A percentile compares a stretch with the other conserved stretches of the same genome.
These are phyloP conservation scores for Characodon lateralis DNA, from an alignment of 2,797 vertebrate genomes.

Conservation along the genomic window DNA sequence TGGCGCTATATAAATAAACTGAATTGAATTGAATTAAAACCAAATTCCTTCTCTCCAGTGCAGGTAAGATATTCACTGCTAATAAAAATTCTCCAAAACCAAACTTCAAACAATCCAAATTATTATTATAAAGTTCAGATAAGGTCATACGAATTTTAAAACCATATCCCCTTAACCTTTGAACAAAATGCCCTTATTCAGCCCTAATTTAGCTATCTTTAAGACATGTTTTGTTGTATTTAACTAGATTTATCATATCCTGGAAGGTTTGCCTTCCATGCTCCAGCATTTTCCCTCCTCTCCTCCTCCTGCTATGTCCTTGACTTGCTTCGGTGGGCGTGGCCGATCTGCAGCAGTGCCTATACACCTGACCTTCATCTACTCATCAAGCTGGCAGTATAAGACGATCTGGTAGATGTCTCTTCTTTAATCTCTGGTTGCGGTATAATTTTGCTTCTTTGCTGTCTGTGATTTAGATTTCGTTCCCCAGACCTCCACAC, in stretches of 20 bases:
- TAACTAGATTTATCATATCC: not conserved
- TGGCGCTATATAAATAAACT: no score
- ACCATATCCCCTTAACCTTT: not conserved
- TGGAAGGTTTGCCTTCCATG: not conserved
- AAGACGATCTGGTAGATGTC: not conserved
- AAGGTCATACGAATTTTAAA: not conserved
- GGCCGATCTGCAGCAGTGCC: not conserved
- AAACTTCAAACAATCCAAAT: not conserved
- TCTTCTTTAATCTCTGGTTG: not conserved
- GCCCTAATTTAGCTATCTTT: not conserved
- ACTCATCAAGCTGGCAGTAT: not conserved
- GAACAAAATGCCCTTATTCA: not conserved
- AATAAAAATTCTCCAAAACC: not conserved
- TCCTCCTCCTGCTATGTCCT: not conserved
- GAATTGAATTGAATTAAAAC: not conserved
- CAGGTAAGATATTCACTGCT: not conserved
- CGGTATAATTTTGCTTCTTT: not conserved
- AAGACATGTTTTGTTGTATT: not conserved
- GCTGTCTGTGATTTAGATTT: not conserved
- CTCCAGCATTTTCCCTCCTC: not conserved
- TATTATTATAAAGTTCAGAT: not conserved
- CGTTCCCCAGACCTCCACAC: not conserved
- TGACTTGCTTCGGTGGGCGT: not conserved
- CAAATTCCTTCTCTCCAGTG: not conserved
- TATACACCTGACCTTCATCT: not conserved